phyloP scores from a whole-genome alignment of 2,888 invertebrate species.

The Oithona nana region DNA sequence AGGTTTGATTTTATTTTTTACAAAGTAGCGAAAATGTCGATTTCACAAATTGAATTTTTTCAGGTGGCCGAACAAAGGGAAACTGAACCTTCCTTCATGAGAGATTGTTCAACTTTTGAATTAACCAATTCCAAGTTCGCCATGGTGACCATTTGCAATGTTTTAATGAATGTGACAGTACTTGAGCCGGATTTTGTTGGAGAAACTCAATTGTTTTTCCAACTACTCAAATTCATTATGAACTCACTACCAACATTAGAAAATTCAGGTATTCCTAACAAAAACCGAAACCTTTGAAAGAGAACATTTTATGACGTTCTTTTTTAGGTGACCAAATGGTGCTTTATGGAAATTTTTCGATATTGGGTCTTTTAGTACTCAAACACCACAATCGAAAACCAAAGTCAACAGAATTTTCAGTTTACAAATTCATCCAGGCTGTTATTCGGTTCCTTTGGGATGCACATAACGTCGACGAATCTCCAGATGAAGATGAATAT shows the following conservation, averaged over 20 bases:
- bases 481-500: conserved; percentile 40
- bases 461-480: conserved; percentile 57
- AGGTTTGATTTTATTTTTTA: background rate
- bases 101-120: conserved; percentile 12
- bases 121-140: conserved; percentile 25
- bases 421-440: conserved; percentile 29
- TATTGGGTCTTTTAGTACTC: conserved; percentile 57
- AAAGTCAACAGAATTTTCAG: conserved; percentile 17
- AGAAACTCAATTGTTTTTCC: conserved; percentile 52
- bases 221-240: conserved; percentile 62
- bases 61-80: background rate
- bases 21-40: background rate
- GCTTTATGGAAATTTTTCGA: conserved; percentile 61
- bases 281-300: background rate
- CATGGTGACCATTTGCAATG: conserved; percentile 71
- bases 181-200: conserved; percentile 65
- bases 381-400: conserved; percentile 37
- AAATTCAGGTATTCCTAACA: conserved; percentile 28
- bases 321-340: conserved; percentile 33
- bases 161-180: conserved; percentile 78
- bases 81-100: conserved; percentile 1
- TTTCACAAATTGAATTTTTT: background rate
- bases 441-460: conserved; percentile 82
- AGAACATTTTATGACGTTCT: conserved; percentile 7
- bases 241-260: conserved; percentile 65